Conservation (phyloP, 2,888 invertebrate genomes). For the Boloria euphrosyne region DNA sequence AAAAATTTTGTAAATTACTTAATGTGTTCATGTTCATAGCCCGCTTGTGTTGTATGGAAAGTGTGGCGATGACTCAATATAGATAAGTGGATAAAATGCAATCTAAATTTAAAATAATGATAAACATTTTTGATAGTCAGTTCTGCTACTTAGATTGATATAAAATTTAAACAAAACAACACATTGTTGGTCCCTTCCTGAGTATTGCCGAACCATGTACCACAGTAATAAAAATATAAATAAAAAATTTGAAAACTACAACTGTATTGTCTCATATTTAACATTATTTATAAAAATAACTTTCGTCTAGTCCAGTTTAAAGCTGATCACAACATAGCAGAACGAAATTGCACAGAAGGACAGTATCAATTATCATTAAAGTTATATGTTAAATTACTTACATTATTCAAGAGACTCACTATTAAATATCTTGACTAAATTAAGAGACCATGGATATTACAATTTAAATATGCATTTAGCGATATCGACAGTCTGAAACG, state of each 20-base stretch:
- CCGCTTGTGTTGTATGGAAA: slow-evolving; percentile 60
- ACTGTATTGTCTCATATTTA: slow-evolving; percentile 78
- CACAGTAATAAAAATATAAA: slow-evolving; percentile 50
- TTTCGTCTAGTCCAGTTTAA: slow-evolving; percentile 78
- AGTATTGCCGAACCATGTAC: slow-evolving; percentile 66
- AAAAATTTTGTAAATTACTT: slow-evolving; percentile 65
- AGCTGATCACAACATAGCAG: slow-evolving; percentile 80
- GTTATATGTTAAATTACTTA: slow-evolving; percentile 75
- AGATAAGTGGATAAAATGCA: slow-evolving; percentile 66
- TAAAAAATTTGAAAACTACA: slow-evolving; percentile 66
- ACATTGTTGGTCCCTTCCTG: slow-evolving; percentile 77
- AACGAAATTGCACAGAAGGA: slow-evolving; percentile 78
- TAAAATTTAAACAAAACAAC: slow-evolving; percentile 52
- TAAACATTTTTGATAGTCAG: slow-evolving; percentile 49
- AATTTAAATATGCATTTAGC: slow-evolving; percentile 79
- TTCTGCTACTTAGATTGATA: slow-evolving; percentile 53
- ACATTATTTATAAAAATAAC: slow-evolving; percentile 77
- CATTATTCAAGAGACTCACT: slow-evolving; percentile 78
- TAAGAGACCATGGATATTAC: slow-evolving; percentile 80
- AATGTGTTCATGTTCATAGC: slow-evolving; percentile 71
- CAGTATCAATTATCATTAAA: slow-evolving; percentile 68
- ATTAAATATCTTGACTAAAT: slow-evolving; percentile 82
- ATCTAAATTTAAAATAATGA: slow-evolving; percentile 55
- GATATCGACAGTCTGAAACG: slow-evolving; percentile 81
- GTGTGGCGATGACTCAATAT: slow-evolving; percentile 54